phyloP scores from a whole-genome alignment of 2,888 invertebrate species.

The Petrophora chlorosata region DNA sequence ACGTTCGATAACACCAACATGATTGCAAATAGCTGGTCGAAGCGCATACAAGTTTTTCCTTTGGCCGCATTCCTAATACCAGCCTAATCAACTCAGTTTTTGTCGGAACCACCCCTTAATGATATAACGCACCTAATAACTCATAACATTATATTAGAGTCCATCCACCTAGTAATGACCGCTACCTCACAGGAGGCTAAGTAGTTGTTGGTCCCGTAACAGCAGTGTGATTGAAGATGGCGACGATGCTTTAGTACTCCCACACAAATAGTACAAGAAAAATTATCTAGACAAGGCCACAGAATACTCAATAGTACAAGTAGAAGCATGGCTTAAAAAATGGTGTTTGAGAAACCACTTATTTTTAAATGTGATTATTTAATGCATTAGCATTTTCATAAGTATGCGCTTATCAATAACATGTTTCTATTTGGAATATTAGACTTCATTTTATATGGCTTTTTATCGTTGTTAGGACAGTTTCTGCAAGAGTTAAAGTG shows the following conservation, averaged over 20 bases:
- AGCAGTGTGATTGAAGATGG: not conserved
- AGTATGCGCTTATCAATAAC: too few relatives aligned
- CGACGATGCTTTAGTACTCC: not conserved
- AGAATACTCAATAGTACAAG: too few relatives aligned
- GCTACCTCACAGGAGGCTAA: slow-evolving; percentile 21
- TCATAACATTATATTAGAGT: slow-evolving; percentile 42
- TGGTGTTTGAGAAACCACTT: too few relatives aligned
- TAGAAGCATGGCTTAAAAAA: too few relatives aligned
- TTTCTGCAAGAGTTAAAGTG: too few relatives aligned
- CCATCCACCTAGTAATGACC: slow-evolving; percentile 38
- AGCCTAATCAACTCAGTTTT: slow-evolving; percentile 34
- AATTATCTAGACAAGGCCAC: too few relatives aligned
- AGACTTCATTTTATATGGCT: too few relatives aligned
- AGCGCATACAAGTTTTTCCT: slow-evolving; percentile 11
- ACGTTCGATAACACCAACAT: slow-evolving; percentile 1
- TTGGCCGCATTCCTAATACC: slow-evolving; percentile 14
- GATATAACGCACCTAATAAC: slow-evolving; percentile 35
- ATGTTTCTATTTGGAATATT: too few relatives aligned
- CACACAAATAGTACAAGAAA: too few relatives aligned
- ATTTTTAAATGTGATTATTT: too few relatives aligned
- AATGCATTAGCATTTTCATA: too few relatives aligned
- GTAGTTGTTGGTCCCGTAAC: slow-evolving; percentile 21
- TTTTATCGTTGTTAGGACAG: too few relatives aligned
- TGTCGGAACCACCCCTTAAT: slow-evolving; percentile 35
- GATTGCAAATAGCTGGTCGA: slow-evolving; percentile 9